Evolutionary conservation across 2,797 vertebrate species (phyloP).

Genomic region (Urocyon cinereoargenteus): DNA sequence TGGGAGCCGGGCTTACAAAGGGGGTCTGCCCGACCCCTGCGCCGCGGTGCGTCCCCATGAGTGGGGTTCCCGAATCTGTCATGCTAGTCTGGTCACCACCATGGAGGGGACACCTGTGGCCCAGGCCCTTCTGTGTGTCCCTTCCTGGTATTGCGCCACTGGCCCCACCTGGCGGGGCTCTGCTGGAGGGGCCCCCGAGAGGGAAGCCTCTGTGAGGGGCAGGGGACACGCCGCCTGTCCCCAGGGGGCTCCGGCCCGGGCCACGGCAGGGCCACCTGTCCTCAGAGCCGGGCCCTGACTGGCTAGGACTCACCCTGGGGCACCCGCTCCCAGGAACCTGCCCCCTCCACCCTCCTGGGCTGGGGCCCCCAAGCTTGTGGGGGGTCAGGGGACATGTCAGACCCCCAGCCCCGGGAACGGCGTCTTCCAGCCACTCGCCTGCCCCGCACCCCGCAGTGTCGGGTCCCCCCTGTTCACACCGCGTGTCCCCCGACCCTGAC

Average conservation of each 20-base stretch:
- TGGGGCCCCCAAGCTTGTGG: neutral
- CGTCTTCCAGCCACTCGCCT: neutral
- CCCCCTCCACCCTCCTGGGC: neutral
- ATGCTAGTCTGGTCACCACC: neutral
- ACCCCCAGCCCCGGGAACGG: neutral
- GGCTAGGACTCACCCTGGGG: neutral
- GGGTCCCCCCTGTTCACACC: accelerated
- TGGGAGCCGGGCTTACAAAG: neutral
- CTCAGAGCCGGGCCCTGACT: accelerated
- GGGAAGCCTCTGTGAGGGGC: neutral
- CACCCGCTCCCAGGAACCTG: neutral
- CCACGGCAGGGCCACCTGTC: neutral
- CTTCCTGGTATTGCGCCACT: neutral
- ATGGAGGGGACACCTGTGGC: accelerated
- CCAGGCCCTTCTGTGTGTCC: accelerated
- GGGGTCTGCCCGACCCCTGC: neutral
- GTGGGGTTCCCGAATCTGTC: neutral
- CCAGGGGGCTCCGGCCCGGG: neutral
- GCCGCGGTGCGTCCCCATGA: neutral
- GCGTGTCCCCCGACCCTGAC: no score
- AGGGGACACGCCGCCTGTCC: neutral
- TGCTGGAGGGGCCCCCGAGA: no score
- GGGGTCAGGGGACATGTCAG: accelerated
- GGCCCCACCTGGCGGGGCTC: neutral
- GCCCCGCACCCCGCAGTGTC: neutral